Evolutionary conservation across 2,113 vertebrate species (phyloP).

Genomic region (Cyrtonyx montezumae): DNA sequence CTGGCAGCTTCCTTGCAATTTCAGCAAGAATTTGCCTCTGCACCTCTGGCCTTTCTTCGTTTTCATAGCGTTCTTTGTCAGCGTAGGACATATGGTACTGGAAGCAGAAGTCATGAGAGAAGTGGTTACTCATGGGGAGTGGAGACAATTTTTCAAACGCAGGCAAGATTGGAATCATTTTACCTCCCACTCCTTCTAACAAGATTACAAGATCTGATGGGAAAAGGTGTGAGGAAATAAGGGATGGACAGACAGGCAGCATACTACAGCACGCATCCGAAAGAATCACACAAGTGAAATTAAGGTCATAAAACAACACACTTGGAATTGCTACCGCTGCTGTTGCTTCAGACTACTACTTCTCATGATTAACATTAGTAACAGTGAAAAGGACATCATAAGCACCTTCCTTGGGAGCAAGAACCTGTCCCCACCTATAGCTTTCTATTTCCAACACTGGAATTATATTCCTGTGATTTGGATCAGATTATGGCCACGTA

Average conservation of each 20-base stretch:
- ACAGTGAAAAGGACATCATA: not conserved
- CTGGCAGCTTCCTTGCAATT: conserved; percentile 90
- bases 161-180: fast-evolving
- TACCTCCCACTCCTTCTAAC: not conserved
- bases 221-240: not conserved
- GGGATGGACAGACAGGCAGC: not conserved
- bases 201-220: not conserved
- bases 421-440: not conserved
- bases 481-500: not conserved
- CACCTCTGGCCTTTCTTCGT: conserved; percentile 90
- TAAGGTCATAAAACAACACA: not conserved
- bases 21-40: conserved; percentile 94
- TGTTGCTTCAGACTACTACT: not conserved
- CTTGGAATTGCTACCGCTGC: not conserved
- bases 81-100: conserved; percentile 93
- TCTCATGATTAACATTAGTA: not conserved
- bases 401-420: not conserved
- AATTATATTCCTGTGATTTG: not conserved
- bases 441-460: not conserved
- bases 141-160: fast-evolving
- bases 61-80: conserved; percentile 94
- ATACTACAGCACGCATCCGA: not conserved
- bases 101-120: conserved; percentile 9
- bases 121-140: not conserved
- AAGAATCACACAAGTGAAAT: not conserved